Percentiles rank a stretch among this genome's conserved stretches.
Conservation (phyloP, 2,113 vertebrate species). For the Lepidiolamprologus cunningtoni region DNA sequence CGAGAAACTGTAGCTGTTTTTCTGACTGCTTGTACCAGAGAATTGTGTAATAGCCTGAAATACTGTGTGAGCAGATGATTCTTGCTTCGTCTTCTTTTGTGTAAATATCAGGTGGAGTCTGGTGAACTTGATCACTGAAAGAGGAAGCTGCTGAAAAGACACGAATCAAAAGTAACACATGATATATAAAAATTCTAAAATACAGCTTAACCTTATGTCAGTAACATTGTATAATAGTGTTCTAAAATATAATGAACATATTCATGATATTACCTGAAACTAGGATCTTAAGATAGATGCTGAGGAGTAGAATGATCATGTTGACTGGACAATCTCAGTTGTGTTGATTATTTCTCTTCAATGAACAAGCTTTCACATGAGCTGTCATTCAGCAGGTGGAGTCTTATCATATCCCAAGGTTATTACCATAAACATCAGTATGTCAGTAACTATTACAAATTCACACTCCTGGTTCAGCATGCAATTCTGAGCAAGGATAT, state of each 20-base stretch:
- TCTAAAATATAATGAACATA: too few relatives aligned
- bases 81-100: not conserved
- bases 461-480: fast-evolving
- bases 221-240: too few relatives aligned
- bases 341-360: fast-evolving
- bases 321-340: too few relatives aligned
- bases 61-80: not conserved
- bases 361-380: too few relatives aligned
- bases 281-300: too few relatives aligned
- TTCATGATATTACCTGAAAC: too few relatives aligned
- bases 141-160: not conserved
- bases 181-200: too few relatives aligned
- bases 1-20: not conserved
- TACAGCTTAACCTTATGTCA: too few relatives aligned
- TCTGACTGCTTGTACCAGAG: constrained; percentile 25
- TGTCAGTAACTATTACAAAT: not conserved
- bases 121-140: not conserved
- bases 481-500: not conserved
- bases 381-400: too few relatives aligned
- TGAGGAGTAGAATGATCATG: too few relatives aligned
- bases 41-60: not conserved
- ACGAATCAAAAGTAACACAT: fast-evolving
- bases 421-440: fast-evolving
- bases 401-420: too few relatives aligned
- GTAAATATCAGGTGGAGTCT: not conserved